Conservation (phyloP, 2,888 invertebrate genomes). For the Sesia bembeciformis region DNA sequence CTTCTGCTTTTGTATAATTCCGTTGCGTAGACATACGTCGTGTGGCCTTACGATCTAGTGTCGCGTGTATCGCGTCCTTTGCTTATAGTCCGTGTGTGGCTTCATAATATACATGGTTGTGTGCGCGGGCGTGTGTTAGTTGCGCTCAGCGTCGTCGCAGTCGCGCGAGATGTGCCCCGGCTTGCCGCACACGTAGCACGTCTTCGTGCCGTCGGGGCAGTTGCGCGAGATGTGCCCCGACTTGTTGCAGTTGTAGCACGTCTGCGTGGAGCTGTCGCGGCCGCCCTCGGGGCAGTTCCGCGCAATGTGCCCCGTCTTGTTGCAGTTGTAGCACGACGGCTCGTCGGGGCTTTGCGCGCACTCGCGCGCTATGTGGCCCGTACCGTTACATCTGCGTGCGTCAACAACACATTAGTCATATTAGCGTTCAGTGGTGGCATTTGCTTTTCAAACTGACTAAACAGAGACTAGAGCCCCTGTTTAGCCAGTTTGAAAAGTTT, state of each 20-base stretch:
- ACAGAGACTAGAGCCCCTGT: too few species aligned
- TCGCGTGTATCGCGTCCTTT: conserved; percentile 60
- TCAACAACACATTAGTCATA: neutral
- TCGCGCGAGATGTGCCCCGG: conserved; percentile 93
- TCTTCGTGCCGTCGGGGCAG: conserved; percentile 90
- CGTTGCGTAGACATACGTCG: conserved; percentile 55
- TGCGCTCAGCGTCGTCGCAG: conserved; percentile 86
- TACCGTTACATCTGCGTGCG: conserved; percentile 86
- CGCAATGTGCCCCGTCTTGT: conserved; percentile 94
- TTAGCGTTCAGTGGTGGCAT: neutral
- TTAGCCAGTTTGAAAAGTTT: too few species aligned
- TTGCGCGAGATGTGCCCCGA: conserved; percentile 92
- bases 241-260: conserved; percentile 97
- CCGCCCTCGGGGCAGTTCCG: conserved; percentile 87
- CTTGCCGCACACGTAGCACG: conserved; percentile 95
- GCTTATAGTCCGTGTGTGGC: conserved; percentile 73
- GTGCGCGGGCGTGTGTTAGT: conserved; percentile 40
- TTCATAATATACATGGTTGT: conserved; percentile 63
- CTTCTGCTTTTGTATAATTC: conserved; percentile 58
- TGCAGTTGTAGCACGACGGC: conserved; percentile 96
- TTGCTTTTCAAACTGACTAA: too few species aligned
- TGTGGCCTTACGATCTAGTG: conserved; percentile 55
- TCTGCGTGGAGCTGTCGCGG: conserved; percentile 80
- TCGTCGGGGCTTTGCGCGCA: conserved; percentile 88
- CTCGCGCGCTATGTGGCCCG: conserved; percentile 95